phyloP scores from a whole-genome alignment of 35 echinoderm and acorn worm species.

The Stichopus chloronotus region DNA sequence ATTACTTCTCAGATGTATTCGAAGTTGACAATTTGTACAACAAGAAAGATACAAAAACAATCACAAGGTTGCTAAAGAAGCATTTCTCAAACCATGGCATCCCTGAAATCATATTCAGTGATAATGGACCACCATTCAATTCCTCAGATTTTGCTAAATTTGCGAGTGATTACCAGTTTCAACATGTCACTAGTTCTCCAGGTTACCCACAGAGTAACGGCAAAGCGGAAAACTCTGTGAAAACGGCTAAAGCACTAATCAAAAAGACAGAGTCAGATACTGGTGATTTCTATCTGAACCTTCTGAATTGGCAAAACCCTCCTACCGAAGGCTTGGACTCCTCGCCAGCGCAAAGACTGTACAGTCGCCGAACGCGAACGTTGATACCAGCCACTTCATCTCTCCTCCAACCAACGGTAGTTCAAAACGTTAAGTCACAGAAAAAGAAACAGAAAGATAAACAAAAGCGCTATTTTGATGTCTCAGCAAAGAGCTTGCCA shows the following conservation, averaged over 20 bases:
- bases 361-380: conserved; percentile 13
- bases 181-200: conserved; percentile 57
- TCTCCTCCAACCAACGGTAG: conserved; percentile 7
- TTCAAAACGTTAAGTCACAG: background rate
- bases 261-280: conserved; percentile 51
- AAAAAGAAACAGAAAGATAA: conserved; percentile 18
- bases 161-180: conserved; percentile 56
- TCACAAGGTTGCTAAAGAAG: conserved; percentile 59
- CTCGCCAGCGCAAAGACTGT: conserved; percentile 1
- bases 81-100: conserved; percentile 72
- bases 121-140: conserved; percentile 80
- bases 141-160: conserved; percentile 69
- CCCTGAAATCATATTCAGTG: conserved; percentile 40
- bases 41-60: conserved; percentile 15
- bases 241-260: conserved; percentile 53
- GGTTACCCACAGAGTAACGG: conserved; percentile 72
- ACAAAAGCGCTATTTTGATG: background rate
- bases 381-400: background rate
- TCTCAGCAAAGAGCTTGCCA: background rate
- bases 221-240: conserved; percentile 68
- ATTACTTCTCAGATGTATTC: conserved; percentile 72
- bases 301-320: conserved; percentile 74
- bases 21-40: conserved; percentile 43
- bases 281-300: conserved; percentile 60
- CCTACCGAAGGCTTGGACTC: conserved; percentile 37